A percentile compares a stretch with the other conserved stretches of the same genome.
Evolutionary conservation across 1,140 invertebrate species (phyloP).

Genomic region (Euwallacea fornicatus): DNA sequence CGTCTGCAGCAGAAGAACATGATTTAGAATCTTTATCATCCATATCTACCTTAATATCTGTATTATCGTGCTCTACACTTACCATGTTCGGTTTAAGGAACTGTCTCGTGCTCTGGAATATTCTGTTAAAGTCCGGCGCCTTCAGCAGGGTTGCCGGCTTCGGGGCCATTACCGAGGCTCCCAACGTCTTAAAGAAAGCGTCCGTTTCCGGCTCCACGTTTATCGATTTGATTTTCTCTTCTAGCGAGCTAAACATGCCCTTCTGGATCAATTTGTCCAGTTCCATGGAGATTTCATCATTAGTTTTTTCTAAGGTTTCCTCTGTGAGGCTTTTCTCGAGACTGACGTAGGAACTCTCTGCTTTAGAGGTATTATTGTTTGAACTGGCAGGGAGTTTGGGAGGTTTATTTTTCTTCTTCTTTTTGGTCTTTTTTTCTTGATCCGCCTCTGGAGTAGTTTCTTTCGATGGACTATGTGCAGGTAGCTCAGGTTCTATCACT

Average conservation of each 20-base stretch:
- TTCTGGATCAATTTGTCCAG: conserved; percentile 51
- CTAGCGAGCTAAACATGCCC: conserved; percentile 49
- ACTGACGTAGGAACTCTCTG: background rate
- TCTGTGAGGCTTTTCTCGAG: background rate
- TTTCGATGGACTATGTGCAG: background rate
- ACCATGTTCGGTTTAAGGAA: conserved; percentile 43
- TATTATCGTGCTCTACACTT: conserved; percentile 36
- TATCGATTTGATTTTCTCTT: conserved; percentile 48
- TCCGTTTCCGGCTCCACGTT: conserved; percentile 46
- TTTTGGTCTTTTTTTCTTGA: conserved; percentile 41
- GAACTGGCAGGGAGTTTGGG: background rate
- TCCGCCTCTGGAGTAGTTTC: background rate
- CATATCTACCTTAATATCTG: conserved; percentile 26
- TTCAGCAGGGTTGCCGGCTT: conserved; percentile 25
- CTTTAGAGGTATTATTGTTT: background rate
- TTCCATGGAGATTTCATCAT: conserved; percentile 51
- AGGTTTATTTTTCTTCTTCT: conserved; percentile 49
- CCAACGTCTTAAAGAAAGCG: conserved; percentile 47
- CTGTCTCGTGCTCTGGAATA: conserved; percentile 42
- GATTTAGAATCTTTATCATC: conserved; percentile 32
- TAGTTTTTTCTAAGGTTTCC: conserved; percentile 46
- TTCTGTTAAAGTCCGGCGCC: conserved; percentile 43
- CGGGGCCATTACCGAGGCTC: conserved; percentile 11
- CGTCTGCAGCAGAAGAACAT: conserved; percentile 33
- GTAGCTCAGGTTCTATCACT: background rate